phyloP scores from a whole-genome alignment of 1,140 invertebrate genomes.

The Drosophila nigromelanica region DNA sequence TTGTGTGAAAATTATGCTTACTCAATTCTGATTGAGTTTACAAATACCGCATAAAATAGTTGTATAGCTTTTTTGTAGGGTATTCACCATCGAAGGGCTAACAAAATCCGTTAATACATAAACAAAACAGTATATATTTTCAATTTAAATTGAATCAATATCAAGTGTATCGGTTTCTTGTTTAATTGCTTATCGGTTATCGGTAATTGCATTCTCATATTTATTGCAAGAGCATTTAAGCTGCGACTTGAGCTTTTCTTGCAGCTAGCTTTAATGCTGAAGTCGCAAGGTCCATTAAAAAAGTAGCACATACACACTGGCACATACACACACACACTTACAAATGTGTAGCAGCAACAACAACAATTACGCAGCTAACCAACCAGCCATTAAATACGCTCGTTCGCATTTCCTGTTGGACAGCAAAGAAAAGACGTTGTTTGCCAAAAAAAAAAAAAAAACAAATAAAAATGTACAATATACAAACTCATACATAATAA shows the following conservation, averaged over 20 bases:
- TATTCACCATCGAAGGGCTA: background rate
- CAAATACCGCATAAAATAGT: too few species aligned
- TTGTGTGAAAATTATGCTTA: background rate
- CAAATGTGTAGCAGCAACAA: constrained; percentile 34
- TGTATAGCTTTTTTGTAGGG: too few species aligned
- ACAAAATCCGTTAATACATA: too few species aligned
- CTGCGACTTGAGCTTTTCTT: constrained; percentile 17
- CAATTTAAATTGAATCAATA: too few species aligned
- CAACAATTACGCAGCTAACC: constrained; percentile 40
- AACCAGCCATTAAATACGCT: constrained; percentile 69
- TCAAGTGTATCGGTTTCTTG: too few species aligned
- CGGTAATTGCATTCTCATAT: background rate
- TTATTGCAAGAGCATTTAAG: constrained; percentile 6
- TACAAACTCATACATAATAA: constrained; percentile 47
- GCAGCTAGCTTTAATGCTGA: constrained; percentile 8
- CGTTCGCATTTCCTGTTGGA: constrained; percentile 77
- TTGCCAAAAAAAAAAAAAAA: constrained; percentile 64
- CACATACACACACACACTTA: constrained; percentile 21
- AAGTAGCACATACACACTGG: constrained; percentile 50
- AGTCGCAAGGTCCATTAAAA: constrained; percentile 51
- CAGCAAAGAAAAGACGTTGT: constrained; percentile 60
- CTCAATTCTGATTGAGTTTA: background rate
- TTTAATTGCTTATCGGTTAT: background rate
- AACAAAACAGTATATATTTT: too few species aligned
- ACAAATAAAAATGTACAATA: too few species aligned